These are phyloP conservation scores for Sarcoramphus papa DNA, from an alignment of 2,797 vertebrate genomes.

Conservation along the genomic window DNA sequence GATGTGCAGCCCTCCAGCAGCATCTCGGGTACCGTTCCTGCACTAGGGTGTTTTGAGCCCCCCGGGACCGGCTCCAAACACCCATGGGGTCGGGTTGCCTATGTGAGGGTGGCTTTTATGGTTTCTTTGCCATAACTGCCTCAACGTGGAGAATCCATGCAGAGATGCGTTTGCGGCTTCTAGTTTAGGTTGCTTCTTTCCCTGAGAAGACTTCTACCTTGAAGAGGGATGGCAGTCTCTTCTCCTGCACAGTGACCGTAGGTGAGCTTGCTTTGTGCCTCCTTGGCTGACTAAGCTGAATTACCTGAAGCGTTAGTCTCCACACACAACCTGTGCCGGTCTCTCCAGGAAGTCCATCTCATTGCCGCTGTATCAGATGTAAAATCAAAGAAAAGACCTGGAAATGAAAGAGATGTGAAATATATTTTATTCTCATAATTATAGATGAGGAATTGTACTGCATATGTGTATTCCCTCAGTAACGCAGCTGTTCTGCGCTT, in stretches of 20 bases:
- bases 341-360: background rate
- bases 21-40: background rate
- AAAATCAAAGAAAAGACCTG: background rate
- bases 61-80: fast-evolving
- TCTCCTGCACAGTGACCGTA: background rate
- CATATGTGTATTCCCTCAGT: background rate
- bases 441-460: background rate
- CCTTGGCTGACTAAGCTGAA: background rate
- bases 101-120: background rate
- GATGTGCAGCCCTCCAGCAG: background rate
- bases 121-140: background rate
- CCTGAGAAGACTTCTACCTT: background rate
- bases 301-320: background rate
- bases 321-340: fast-evolving
- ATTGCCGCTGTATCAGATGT: background rate
- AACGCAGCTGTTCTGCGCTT: constrained; percentile 64
- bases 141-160: fast-evolving
- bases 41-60: too few relatives aligned
- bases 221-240: background rate
- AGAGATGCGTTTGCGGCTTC: background rate
- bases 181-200: background rate
- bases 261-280: background rate
- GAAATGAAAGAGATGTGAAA: background rate
- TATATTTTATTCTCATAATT: constrained; percentile 4
- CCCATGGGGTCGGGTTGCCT: fast-evolving